Percentiles rank a stretch among this genome's conserved stretches.
Conservation (phyloP, 2,113 vertebrate species). For the Dipodomys stephensi region DNA sequence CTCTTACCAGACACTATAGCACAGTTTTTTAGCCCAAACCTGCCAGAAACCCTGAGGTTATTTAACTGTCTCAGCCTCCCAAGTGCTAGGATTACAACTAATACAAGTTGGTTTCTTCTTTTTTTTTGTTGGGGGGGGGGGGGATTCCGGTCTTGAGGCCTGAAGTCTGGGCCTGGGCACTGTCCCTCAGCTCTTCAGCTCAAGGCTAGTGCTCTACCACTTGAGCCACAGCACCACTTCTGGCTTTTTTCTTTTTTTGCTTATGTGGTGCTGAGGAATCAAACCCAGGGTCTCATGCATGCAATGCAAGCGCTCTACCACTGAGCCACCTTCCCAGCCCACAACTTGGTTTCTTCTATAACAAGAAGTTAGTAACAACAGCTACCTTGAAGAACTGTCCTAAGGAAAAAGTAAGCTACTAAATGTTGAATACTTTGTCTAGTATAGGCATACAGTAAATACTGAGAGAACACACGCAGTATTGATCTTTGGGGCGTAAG, state of each 20-base stretch:
- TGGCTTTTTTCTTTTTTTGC: too few relatives aligned
- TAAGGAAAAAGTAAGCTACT: neutral
- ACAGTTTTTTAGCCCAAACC: neutral
- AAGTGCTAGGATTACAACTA: neutral
- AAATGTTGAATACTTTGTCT: neutral
- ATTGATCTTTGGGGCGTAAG: neutral
- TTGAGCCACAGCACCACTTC: too few relatives aligned
- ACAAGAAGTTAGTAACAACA: constrained; percentile 24
- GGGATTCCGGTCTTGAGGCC: too few relatives aligned
- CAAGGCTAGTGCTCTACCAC: too few relatives aligned
- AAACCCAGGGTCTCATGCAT: too few relatives aligned
- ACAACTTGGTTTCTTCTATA: neutral
- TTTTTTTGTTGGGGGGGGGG: too few relatives aligned
- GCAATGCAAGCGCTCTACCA: too few relatives aligned
- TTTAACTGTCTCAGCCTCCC: neutral
- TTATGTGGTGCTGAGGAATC: too few relatives aligned
- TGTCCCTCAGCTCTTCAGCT: too few relatives aligned
- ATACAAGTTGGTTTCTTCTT: neutral
- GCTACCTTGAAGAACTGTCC: constrained; percentile 7
- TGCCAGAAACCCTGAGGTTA: too few relatives aligned
- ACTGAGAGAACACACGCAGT: neutral
- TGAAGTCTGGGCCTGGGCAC: too few relatives aligned
- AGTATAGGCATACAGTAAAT: neutral
- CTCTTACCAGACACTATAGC: neutral
- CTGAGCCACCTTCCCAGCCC: too few relatives aligned